Conservation (phyloP, 2,888 invertebrate genomes). For the Leptopterna dolabrata region DNA sequence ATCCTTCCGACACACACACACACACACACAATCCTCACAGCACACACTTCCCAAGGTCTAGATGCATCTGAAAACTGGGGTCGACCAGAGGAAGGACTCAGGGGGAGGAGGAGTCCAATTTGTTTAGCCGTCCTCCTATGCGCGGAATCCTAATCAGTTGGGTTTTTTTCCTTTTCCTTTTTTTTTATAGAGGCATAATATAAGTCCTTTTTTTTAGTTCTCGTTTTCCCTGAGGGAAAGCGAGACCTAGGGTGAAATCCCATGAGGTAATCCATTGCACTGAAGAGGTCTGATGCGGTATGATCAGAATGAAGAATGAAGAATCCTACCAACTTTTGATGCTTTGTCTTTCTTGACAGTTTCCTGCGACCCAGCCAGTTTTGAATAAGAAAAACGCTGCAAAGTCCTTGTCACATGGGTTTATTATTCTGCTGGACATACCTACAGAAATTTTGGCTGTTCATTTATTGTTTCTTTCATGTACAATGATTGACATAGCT, state of each 20-base stretch:
- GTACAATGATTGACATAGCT: no score
- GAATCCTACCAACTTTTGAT: not conserved
- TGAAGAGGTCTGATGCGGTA: not conserved
- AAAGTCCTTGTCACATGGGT: no score
- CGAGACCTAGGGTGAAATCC: not conserved
- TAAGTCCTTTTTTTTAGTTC: not conserved
- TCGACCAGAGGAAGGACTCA: not conserved
- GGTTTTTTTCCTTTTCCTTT: not conserved
- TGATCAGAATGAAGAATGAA: not conserved
- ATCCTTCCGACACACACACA: not conserved
- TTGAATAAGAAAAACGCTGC: no score
- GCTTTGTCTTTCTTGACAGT: not conserved
- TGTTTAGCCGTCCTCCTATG: constrained; percentile 21
- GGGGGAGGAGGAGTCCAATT: not conserved
- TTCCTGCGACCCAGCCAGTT: no score
- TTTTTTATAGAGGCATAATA: not conserved
- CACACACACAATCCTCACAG: not conserved
- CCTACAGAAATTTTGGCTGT: no score
- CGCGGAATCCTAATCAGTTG: constrained; percentile 38
- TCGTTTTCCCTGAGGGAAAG: not conserved
- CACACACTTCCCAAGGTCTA: not conserved
- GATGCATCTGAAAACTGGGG: not conserved
- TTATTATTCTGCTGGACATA: no score
- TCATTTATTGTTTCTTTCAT: no score
- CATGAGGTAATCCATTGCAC: not conserved